Evolutionary conservation across 2,797 vertebrate species (phyloP).

Genomic region (Pterois miles): DNA sequence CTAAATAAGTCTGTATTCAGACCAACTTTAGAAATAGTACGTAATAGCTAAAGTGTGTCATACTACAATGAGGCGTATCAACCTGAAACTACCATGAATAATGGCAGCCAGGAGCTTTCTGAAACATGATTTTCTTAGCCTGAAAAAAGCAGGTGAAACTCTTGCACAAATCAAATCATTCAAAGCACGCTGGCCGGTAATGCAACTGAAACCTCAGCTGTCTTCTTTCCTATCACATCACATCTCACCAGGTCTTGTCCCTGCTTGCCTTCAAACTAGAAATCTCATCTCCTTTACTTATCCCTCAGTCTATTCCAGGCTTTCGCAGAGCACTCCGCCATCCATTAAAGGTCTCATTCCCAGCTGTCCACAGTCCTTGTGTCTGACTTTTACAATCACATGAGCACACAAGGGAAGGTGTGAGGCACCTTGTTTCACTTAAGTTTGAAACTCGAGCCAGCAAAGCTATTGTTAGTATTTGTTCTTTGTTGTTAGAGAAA

Average conservation of each 20-base stretch:
- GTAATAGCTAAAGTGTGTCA: neutral
- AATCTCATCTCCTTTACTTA: constrained; percentile 44
- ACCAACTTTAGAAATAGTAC: neutral
- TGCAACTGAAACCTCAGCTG: neutral
- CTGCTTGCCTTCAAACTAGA: constrained; percentile 9
- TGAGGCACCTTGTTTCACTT: constrained; percentile 67
- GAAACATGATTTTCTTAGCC: neutral
- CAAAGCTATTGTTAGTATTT: constrained; percentile 63
- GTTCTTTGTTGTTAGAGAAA: constrained; percentile 43
- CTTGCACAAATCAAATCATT: neutral
- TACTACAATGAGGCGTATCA: neutral
- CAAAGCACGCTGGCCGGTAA: neutral
- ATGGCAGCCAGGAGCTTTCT: neutral
- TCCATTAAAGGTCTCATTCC: constrained; percentile 62
- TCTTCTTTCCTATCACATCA: neutral
- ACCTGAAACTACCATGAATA: neutral
- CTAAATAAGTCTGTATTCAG: neutral
- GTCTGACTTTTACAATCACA: constrained; percentile 52
- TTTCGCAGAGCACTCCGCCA: neutral
- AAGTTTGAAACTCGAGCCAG: constrained; percentile 64
- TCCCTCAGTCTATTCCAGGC: constrained; percentile 53
- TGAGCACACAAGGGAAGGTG: constrained; percentile 54
- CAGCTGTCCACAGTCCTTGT: constrained; percentile 67
- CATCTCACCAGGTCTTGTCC: neutral
- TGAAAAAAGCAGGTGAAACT: neutral